Conservation (phyloP, 1,140 invertebrate genomes). For the Mactra quadrangularis region DNA sequence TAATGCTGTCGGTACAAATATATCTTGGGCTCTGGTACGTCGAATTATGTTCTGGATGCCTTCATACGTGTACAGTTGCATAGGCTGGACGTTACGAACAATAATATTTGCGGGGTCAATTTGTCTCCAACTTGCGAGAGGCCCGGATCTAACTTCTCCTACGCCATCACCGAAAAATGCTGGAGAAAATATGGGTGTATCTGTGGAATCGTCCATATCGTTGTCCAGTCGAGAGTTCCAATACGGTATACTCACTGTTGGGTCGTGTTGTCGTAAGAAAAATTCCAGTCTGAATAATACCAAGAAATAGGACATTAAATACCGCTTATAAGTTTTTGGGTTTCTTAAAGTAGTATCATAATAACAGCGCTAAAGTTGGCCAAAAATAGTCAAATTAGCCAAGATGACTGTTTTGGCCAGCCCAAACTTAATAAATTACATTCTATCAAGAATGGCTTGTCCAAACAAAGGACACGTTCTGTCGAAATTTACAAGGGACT, state of each 20-base stretch:
- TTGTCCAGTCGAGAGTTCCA: slow-evolving; percentile 79
- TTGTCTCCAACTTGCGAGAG: slow-evolving; percentile 66
- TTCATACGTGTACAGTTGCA: slow-evolving; percentile 51
- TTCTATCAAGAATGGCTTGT: no score
- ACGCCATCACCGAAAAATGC: slow-evolving; percentile 81
- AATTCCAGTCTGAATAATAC: slow-evolving; percentile 45
- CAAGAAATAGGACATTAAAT: neutral
- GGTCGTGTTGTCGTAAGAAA: slow-evolving; percentile 33
- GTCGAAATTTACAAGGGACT: no score
- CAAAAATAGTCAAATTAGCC: no score
- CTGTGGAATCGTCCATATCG: slow-evolving; percentile 70
- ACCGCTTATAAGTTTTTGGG: neutral
- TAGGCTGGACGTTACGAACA: slow-evolving; percentile 38
- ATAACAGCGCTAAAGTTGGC: no score
- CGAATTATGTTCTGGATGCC: slow-evolving; percentile 56
- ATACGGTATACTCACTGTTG: slow-evolving; percentile 75
- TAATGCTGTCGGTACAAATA: slow-evolving; percentile 55
- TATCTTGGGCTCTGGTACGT: slow-evolving; percentile 56
- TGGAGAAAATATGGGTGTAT: slow-evolving; percentile 79
- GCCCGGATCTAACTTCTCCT: slow-evolving; percentile 79
- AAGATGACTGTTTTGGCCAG: no score
- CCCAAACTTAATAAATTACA: no score
- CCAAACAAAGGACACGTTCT: no score
- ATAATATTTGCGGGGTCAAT: slow-evolving; percentile 29
- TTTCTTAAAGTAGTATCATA: neutral